Evolutionary conservation across 2,888 invertebrate species (phyloP), one percentile per base, ranked within the genome.

Genomic region (Drosophila formosana): DNA sequence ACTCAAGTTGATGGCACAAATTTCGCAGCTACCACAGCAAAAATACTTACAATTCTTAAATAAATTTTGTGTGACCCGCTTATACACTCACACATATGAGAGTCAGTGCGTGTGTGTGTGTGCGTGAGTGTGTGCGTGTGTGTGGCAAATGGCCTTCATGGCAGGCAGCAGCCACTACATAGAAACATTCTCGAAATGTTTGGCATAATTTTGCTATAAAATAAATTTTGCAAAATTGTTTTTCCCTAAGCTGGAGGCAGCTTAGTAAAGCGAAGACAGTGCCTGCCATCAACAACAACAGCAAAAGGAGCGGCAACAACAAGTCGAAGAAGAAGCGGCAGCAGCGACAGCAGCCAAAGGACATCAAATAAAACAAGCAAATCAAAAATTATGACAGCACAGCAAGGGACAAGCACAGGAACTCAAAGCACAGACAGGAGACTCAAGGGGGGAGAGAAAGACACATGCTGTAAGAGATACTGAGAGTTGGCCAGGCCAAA

Each of bases 151-250:
- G 75, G 78, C 76, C 84, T 72, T 55, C 68, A 63, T 66, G 51
- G 75, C 55, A 72, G 55, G 53, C 23, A 79, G 49, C 72, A 72
- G 64, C 62, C 63, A 77, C 69, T 86, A 79, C 84, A 83, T 88
- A 84, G 88, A 88, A 84, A 81, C 84, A 89, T 86, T 89, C 87
- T 72, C 71, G 70, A 90, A 89, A 89, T 91, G 85, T 78, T 89
- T 90, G 91, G 91, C 91, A 91, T 90, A 91, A 90, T 90, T 91
- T 89, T 88, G 87, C 83, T 87, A 90, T 90, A 90, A 91, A 91
- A 91, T 90, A 91, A 90, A 90, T 90, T 91, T 88, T 88, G 90
- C 90, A 84, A 88, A 90, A 88, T 89, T 88, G 90, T 90, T 90
- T 88, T 90, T 82, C 77, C 74, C 76, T 83, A 86, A 86, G 89